Conservation (phyloP, 92 coral and sea anemone species). For the Nematostella vectensis region DNA sequence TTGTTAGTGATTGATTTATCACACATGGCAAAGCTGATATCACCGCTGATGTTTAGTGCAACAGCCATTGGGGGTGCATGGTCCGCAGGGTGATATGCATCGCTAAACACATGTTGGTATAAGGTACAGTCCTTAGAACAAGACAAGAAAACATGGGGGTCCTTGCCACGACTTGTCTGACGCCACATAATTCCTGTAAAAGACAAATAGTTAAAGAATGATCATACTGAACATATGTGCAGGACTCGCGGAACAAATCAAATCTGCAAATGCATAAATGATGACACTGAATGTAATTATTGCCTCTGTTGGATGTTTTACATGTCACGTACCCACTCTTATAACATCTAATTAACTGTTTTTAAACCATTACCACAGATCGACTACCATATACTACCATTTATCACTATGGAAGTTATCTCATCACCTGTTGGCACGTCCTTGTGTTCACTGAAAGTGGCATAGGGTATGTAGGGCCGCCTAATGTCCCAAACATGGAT, state of each 20-base stretch:
- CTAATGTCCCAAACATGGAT: constrained; percentile 97
- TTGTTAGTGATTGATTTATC: constrained; percentile 64
- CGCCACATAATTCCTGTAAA: constrained; percentile 77
- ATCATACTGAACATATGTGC: no score
- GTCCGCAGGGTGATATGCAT: constrained; percentile 91
- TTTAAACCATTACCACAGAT: no score
- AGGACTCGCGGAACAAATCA: no score
- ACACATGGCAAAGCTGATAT: constrained; percentile 79
- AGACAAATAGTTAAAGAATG: no score
- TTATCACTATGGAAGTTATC: no score
- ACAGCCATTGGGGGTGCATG: constrained; percentile 89
- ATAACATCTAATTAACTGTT: no score
- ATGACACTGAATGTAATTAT: no score
- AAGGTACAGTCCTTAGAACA: constrained; percentile 87
- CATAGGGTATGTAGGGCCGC: constrained; percentile 92
- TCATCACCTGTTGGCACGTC: constrained; percentile 97
- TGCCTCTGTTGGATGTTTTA: no score
- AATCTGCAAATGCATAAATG: no score
- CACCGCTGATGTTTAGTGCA: constrained; percentile 75
- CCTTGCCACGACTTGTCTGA: constrained; percentile 59
- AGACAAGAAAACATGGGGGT: constrained; percentile 79
- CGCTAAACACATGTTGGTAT: constrained; percentile 76
- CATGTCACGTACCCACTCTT: no score
- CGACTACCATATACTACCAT: no score
- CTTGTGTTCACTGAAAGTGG: constrained; percentile 82